These are phyloP conservation scores for Chanos chanos DNA, from an alignment of 2,797 vertebrate genomes.

Conservation along the genomic window DNA sequence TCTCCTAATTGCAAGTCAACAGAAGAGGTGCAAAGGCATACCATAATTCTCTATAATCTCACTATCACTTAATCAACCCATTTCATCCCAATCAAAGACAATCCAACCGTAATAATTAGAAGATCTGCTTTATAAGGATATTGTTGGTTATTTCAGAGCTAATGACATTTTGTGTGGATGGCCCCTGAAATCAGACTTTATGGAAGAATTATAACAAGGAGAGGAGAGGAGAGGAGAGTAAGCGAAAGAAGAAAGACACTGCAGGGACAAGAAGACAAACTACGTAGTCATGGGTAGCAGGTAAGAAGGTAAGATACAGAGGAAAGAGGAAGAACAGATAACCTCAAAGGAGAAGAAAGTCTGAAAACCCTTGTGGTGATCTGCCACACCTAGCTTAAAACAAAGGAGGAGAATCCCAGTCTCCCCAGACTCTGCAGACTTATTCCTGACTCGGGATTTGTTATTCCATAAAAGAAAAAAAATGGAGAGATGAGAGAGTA, in stretches of 20 bases:
- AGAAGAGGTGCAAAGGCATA: conserved; percentile 13
- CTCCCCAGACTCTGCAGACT: conserved; percentile 2
- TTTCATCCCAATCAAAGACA: conserved; percentile 34
- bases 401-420: background rate
- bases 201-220: background rate
- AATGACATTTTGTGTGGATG: conserved; percentile 27
- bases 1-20: conserved; percentile 34
- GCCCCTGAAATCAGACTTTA: conserved; percentile 3
- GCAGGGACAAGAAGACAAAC: too few relatives aligned
- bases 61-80: conserved; percentile 34
- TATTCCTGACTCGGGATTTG: conserved; percentile 1
- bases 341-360: background rate
- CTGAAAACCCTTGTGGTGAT: background rate
- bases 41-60: conserved; percentile 33
- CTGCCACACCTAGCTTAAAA: background rate
- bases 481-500: background rate
- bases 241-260: background rate
- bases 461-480: conserved; percentile 18
- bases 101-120: conserved; percentile 37
- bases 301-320: background rate
- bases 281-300: background rate
- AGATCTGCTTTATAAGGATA: conserved; percentile 23
- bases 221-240: background rate
- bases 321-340: too few relatives aligned
- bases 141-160: conserved; percentile 20